Base-by-base conservation (phyloP, 2,888 invertebrate species). In the Mamestra brassicae region DNA sequence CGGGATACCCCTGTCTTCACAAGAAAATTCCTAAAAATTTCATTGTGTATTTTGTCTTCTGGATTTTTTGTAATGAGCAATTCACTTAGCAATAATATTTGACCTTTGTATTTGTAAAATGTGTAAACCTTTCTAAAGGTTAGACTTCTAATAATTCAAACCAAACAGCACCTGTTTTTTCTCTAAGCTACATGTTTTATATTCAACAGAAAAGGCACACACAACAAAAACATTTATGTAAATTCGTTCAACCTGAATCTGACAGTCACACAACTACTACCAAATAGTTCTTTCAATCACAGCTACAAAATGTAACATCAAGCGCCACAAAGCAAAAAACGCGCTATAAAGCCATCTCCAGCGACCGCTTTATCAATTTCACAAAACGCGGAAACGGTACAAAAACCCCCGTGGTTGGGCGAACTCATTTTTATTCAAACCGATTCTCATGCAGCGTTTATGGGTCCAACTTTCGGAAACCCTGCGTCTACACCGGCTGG, bases 381-480 rank as follows among this genome's bases (percentile, higher is more conserved):
- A 75, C 78, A 47, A 76, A 74, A 58, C 68, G 74, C 71, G 78
- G 70, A 80, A 80, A 76, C 75, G 80, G 77, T 78, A 80, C 71
- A 81, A 81, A 81, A 84, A 86, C 71, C 68, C 52, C 70, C 72
- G 82, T 78, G 81, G 54, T 71, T 61, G 64, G 71, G 60, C 38
- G 58, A 71, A 72, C 87, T 90, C 88, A 90, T 89, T 90, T 89
- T 89, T 90, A 90, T 92, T 92, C 89, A 91, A 91, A 90, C 78
- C 87, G 81, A 89, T 92, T 91, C 88, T 87, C 86, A 90, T 89
- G 87, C 89, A 88, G 89, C 88, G 90, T 90, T 91, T 92, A 91
- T 88, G 88, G 85, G 71, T 78, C 73, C 72, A 91, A 92, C 85
- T 92, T 91, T 88, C 83, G 80, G 62, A 52, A 71, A 55, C 74